Base-by-base conservation (phyloP, 2,888 invertebrate genomes). In the Rhamnusium bicolor region DNA sequence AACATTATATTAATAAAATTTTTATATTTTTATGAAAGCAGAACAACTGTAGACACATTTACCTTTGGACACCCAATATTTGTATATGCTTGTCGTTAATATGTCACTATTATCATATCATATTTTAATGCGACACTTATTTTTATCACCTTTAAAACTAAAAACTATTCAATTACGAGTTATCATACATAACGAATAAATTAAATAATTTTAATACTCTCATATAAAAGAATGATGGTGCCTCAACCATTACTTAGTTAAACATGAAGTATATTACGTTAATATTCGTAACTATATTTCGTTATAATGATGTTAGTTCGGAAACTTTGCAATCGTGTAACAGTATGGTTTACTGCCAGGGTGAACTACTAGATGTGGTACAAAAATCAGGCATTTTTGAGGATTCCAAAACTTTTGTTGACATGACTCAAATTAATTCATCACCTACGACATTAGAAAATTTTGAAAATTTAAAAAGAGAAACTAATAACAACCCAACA, bases 341-440 rank as follows among this genome's bases (percentile, higher is more conserved):
- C 80, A 93, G 92, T 82, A 90, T 91, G 54, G 90, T 96, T 75
- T 96, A 93, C 89, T 96, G 95, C 87, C 88, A 93, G 83, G 95
- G 96, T 54, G 87, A 91, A 0, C 89, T 96, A 2, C 90, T 96
- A 60, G 92, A 94, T 80, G 90, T 91, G 14, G 91, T 96, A 1
- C 95, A 96, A 86, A 88, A 91, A 86, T 90, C 93, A 0, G 86
- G 89, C 16, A 86, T 96, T 71, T 95, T 90, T 86, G 85, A 89
- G 5, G 96, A 96, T 86, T 95, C 95, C 24, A 96, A 96, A 86
- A 92, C 93, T 0, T 96, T 96, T 87, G 96, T 96, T 10, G 96
- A 96, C 85, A 79, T 81, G 78, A 79, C 71, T 29, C 78, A 79
- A 67, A 60, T 75, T 10, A 73, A 80, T 49, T 49, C 92, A 54